Base-by-base conservation (phyloP, 2,888 invertebrate species). In the Tetragonisca angustula region DNA sequence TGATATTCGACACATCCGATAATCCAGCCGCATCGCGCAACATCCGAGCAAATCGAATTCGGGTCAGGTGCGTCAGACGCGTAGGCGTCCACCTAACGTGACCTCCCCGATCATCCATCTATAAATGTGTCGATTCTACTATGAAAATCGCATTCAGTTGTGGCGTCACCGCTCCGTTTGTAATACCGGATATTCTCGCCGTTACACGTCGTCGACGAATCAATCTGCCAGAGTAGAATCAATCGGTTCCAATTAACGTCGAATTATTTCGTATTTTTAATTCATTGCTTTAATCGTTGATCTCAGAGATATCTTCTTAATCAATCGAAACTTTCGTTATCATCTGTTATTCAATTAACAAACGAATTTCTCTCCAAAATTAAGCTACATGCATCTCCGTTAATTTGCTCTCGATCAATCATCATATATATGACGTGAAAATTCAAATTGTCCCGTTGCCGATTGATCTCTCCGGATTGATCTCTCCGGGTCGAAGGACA, bases 11-110 rank as follows among this genome's bases (percentile, higher is more conserved):
- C 84, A 59, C 68, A 76, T 79, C 76, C 84, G 84, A 79, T 83
- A 83, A 84, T 83, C 79, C 77, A 79, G 61, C 70, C 83, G 79
- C 36, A 69, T 83, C 65, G 76, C 79, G 79, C 79, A 71, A 73
- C 86, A 86, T 79, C 86, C 72, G 76, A 52, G 68, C 74, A 75
- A 79, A 87, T 87, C 79, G 81, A 79, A 88, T 87, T 86, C 81
- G 65, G 81, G 79, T 79, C 79, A 77, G 81, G 77, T 65, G 64
- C 71, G 43, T 73, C 59, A 71, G 54, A 59, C 49, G 52, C 72
- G 49, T 59, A 62, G 68, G 76, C 81, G 62, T 49, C 56, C 64
- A 79, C 84, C 83, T 77, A 76, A 83, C 36, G 71, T 69, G 27
- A 27, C 27, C 2, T 24, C 13, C 4, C 52, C 75, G 72, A 36